Evolutionary conservation across 2,888 invertebrate species (phyloP).

Genomic region (Yponomeuta evonymella): DNA sequence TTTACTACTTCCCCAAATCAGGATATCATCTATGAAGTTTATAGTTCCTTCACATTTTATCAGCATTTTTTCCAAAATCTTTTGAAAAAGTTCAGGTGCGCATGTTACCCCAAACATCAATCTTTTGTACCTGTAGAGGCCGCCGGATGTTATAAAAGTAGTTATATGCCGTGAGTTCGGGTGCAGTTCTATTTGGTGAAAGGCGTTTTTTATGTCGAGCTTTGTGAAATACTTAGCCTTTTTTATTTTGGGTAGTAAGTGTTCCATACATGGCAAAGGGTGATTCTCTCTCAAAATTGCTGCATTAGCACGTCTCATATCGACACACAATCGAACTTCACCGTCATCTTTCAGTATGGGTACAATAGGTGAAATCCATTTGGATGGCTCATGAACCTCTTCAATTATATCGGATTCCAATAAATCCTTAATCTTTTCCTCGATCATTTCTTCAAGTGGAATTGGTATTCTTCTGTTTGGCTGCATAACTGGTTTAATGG

Average conservation of each 20-base stretch:
- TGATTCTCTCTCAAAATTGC: constrained; percentile 28
- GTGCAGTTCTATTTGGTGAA: constrained; percentile 40
- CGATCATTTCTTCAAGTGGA: constrained; percentile 17
- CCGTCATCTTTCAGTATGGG: constrained; percentile 29
- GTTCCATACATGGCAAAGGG: constrained; percentile 22
- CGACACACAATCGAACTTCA: constrained; percentile 21
- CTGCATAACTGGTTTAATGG: constrained; percentile 19
- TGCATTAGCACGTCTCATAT: constrained; percentile 25
- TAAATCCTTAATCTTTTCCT: constrained; percentile 26
- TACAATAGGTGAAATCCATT: constrained; percentile 32
- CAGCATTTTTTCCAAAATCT: constrained; percentile 39
- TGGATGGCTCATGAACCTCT: constrained; percentile 28
- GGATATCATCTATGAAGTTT: constrained; percentile 45
- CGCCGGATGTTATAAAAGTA: constrained; percentile 40
- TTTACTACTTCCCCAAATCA: constrained; percentile 26
- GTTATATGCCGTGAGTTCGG: constrained; percentile 36
- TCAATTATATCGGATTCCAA: constrained; percentile 29
- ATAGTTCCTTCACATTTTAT: constrained; percentile 34
- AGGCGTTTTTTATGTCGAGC: constrained; percentile 39
- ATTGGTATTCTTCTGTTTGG: constrained; percentile 20
- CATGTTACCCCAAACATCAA: constrained; percentile 45
- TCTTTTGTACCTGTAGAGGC: constrained; percentile 42
- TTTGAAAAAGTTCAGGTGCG: constrained; percentile 55
- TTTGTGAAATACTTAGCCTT: no score
- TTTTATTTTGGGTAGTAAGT: no score